These are phyloP conservation scores for Lasioglossum albipes DNA, from an alignment of 1,140 invertebrate species.

Conservation along the genomic window DNA sequence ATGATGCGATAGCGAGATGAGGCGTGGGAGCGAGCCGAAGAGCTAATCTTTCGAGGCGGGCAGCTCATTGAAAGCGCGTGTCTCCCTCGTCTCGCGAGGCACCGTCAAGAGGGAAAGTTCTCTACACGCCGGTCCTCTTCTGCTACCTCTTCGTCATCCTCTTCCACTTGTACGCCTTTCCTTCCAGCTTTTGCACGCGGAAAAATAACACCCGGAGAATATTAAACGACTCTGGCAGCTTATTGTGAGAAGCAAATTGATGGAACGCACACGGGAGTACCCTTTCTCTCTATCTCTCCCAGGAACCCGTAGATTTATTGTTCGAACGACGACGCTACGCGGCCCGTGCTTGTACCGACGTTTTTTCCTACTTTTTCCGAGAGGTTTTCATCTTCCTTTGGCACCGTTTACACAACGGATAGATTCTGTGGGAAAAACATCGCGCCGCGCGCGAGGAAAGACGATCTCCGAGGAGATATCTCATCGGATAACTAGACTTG, in stretches of 20 bases:
- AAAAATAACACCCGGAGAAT: conserved; percentile 46
- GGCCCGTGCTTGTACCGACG: not conserved
- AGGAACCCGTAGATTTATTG: not conserved
- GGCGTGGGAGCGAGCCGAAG: conserved; percentile 70
- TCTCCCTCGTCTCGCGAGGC: conserved; percentile 39
- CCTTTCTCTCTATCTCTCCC: conserved; percentile 2
- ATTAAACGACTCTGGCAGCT: conserved; percentile 47
- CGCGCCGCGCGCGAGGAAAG: too few species aligned
- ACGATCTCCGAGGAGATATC: too few species aligned
- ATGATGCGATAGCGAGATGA: conserved; percentile 68
- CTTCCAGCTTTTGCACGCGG: not conserved
- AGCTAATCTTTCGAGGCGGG: conserved; percentile 59
- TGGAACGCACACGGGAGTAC: not conserved
- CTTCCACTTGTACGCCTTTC: not conserved
- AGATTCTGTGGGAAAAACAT: not conserved
- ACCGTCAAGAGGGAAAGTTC: conserved; percentile 63
- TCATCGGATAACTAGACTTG: too few species aligned
- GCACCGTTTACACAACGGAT: not conserved
- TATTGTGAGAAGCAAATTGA: conserved; percentile 33
- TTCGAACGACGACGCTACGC: not conserved
- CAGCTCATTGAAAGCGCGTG: conserved; percentile 60
- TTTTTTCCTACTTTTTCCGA: not conserved
- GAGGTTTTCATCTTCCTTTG: not conserved
- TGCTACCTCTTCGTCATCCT: not conserved
- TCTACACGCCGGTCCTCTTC: conserved; percentile 8